These are phyloP conservation scores for Reticulitermes lucifugus DNA, from an alignment of 2,888 invertebrate species.

Conservation along the genomic window DNA sequence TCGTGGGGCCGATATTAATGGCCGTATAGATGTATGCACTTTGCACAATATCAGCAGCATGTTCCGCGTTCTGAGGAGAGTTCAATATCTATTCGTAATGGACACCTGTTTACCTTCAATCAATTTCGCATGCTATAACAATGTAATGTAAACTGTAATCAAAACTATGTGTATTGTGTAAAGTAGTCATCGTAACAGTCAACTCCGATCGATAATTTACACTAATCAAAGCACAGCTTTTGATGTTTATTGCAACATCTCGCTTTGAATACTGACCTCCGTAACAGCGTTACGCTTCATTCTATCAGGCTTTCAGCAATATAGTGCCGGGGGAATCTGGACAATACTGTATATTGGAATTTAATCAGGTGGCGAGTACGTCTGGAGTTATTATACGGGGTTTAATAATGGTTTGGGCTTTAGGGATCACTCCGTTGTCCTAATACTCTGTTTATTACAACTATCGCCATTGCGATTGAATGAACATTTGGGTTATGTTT, in stretches of 20 bases:
- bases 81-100: neutral
- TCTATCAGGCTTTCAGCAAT: too few species aligned
- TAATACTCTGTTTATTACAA: too few species aligned
- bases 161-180: neutral
- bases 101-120: constrained; percentile 4
- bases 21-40: too few species aligned
- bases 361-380: neutral
- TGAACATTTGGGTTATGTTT: too few species aligned
- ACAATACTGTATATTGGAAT: neutral
- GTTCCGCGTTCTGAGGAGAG: too few species aligned
- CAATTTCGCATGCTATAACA: neutral
- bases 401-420: too few species aligned
- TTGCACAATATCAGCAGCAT: too few species aligned
- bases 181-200: neutral
- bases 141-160: neutral
- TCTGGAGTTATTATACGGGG: too few species aligned
- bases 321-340: too few species aligned
- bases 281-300: neutral
- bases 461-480: too few species aligned
- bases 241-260: neutral
- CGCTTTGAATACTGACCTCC: neutral
- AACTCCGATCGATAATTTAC: neutral
- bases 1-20: too few species aligned
- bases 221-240: neutral
- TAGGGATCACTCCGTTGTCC: too few species aligned